These are phyloP conservation scores for Nebria ingens DNA, from an alignment of 1,140 invertebrate genomes.

Conservation along the genomic window DNA sequence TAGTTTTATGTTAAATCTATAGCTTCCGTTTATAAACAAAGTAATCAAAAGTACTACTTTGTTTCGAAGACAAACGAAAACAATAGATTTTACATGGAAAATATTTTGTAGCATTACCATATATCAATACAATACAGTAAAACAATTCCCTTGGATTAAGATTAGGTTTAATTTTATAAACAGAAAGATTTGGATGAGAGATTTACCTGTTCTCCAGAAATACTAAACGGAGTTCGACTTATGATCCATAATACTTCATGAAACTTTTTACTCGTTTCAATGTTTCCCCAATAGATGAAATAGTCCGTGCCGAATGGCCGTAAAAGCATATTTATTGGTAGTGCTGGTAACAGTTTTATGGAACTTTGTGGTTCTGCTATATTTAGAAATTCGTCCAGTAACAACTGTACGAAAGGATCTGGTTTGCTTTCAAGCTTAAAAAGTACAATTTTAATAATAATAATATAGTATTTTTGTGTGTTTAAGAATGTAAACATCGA, in stretches of 20 bases:
- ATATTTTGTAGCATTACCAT: no score
- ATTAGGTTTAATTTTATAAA: no score
- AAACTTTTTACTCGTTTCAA: constrained; percentile 23
- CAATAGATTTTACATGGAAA: no score
- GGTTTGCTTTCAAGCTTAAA: constrained; percentile 40
- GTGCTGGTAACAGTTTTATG: constrained; percentile 37
- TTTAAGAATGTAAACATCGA: no score
- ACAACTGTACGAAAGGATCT: constrained; percentile 37
- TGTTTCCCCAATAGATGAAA: constrained; percentile 60
- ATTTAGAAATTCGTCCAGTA: constrained; percentile 38
- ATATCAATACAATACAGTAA: no score
- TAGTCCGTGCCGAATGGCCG: constrained; percentile 46
- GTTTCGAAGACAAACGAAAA: no score
- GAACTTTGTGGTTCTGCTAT: constrained; percentile 40
- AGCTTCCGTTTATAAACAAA: no score
- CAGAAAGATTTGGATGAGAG: no score
- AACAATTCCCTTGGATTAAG: no score
- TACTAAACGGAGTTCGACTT: constrained; percentile 25
- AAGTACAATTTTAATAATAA: constrained; percentile 13
- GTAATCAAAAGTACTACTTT: no score
- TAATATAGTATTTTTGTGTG: no score
- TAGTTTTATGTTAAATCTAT: no score
- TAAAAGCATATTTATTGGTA: constrained; percentile 39
- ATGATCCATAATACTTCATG: constrained; percentile 33
- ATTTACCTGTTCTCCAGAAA: constrained; percentile 30